These are phyloP conservation scores for Notolabrus celidotus DNA, from an alignment of 2,797 vertebrate species.

Conservation along the genomic window DNA sequence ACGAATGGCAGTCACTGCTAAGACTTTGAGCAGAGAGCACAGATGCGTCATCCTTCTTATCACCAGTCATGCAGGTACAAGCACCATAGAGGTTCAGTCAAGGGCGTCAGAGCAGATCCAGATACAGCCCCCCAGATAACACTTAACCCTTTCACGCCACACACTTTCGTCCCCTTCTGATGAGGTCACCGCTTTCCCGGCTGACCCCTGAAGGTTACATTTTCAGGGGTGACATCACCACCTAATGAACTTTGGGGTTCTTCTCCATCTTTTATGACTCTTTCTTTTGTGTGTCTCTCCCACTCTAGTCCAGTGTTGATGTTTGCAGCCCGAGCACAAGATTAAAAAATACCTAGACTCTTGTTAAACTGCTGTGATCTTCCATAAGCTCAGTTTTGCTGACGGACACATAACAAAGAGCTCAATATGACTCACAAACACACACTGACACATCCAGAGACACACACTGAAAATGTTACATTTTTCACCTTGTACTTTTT, in stretches of 20 bases:
- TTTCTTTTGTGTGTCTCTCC: not conserved
- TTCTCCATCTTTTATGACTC: not conserved
- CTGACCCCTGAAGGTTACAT: slow-evolving; percentile 54
- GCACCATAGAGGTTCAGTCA: slow-evolving; percentile 68
- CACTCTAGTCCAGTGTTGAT: slow-evolving; percentile 15
- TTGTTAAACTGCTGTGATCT: slow-evolving; percentile 30
- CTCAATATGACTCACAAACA: not conserved
- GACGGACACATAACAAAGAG: slow-evolving; percentile 19
- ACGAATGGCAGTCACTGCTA: slow-evolving; percentile 54
- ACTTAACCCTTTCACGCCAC: slow-evolving; percentile 58
- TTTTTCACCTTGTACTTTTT: not conserved
- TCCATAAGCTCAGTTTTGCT: slow-evolving; percentile 45
- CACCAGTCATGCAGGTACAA: slow-evolving; percentile 73
- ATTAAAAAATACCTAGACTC: slow-evolving; percentile 40
- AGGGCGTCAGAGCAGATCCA: slow-evolving; percentile 73
- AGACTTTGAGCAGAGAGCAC: slow-evolving; percentile 47
- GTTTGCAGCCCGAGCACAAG: slow-evolving; percentile 24
- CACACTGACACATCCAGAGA: not conserved
- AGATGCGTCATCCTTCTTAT: slow-evolving; percentile 76
- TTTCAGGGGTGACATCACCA: slow-evolving; percentile 58
- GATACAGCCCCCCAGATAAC: slow-evolving; percentile 76
- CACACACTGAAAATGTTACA: not conserved
- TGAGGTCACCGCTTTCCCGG: slow-evolving; percentile 66
- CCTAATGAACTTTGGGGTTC: slow-evolving; percentile 39
- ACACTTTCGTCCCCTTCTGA: slow-evolving; percentile 33